Percentiles rank a stretch among this genome's conserved stretches.
phyloP scores from a whole-genome alignment of 2,888 invertebrate genomes.

The Scaptomyza cyrtandrae region DNA sequence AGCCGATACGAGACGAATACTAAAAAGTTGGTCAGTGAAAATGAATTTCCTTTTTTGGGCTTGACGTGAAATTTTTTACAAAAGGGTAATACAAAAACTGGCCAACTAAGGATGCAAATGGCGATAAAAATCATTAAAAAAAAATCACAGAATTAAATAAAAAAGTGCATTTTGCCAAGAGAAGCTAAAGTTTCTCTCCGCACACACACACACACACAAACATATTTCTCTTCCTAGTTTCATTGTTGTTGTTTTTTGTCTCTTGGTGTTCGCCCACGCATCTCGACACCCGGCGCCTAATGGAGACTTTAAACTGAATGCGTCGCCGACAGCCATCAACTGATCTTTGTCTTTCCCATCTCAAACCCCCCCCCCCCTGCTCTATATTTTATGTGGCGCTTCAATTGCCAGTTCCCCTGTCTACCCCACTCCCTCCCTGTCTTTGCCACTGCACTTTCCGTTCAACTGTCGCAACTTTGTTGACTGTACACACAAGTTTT shows the following conservation, averaged over 20 bases:
- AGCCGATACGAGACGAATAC: constrained; percentile 13
- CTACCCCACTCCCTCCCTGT: neutral
- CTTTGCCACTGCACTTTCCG: constrained; percentile 62
- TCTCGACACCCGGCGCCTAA: constrained; percentile 49
- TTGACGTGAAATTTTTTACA: constrained; percentile 10
- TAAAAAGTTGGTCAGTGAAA: constrained; percentile 67
- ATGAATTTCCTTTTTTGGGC: constrained; percentile 64
- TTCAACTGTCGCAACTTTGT: constrained; percentile 70
- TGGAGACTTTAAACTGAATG: constrained; percentile 65
- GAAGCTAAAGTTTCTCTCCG: neutral
- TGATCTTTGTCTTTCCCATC: neutral
- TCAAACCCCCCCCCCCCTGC: neutral
- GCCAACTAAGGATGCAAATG: constrained; percentile 64
- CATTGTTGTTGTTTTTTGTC: constrained; percentile 1
- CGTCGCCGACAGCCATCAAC: constrained; percentile 50
- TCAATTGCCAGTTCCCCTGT: constrained; percentile 58
- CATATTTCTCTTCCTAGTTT: neutral
- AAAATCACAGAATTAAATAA: constrained; percentile 33
- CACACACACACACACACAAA: neutral
- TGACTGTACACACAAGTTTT: constrained; percentile 43
- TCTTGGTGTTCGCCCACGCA: constrained; percentile 36
- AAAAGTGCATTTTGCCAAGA: neutral
- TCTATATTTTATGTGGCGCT: constrained; percentile 62
- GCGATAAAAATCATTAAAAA: constrained; percentile 39
- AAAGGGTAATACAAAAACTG: constrained; percentile 3